Percentiles rank a stretch among this genome's conserved stretches.
Evolutionary conservation across 2,888 invertebrate genomes (phyloP).

Genomic region (Drosophila recens): DNA sequence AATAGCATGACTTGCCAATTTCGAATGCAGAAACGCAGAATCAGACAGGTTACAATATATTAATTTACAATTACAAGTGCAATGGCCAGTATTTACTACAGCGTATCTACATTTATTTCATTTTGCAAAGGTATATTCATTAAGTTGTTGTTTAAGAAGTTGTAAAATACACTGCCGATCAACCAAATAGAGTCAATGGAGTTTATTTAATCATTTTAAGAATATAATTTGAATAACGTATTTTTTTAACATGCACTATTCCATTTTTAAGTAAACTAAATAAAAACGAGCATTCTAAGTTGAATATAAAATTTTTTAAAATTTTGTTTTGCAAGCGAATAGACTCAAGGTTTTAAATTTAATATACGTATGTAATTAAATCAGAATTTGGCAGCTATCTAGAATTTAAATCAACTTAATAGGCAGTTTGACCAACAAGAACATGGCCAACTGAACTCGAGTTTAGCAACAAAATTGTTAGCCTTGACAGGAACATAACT

Average conservation of each 20-base stretch:
- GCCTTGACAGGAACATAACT: constrained; percentile 10
- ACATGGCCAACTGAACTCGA: constrained; percentile 1
- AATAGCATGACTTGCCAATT: background rate
- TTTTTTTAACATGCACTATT: too few species aligned
- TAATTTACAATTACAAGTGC: background rate
- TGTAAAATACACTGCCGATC: too few species aligned
- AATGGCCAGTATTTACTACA: background rate
- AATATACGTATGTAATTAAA: background rate
- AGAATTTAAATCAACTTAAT: background rate
- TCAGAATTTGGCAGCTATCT: background rate
- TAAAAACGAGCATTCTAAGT: too few species aligned
- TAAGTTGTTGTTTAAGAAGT: too few species aligned
- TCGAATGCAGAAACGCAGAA: background rate
- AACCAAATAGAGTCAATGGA: too few species aligned
- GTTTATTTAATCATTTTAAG: too few species aligned
- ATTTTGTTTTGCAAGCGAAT: too few species aligned
- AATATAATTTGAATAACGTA: too few species aligned
- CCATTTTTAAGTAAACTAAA: too few species aligned
- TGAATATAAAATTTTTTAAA: too few species aligned
- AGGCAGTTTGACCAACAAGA: constrained; percentile 9
- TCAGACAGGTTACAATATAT: background rate
- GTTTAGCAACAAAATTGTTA: background rate
- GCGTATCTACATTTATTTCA: background rate
- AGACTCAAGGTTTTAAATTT: too few species aligned
- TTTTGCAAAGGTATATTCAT: too few species aligned